Conservation (phyloP, 2,797 vertebrate genomes). For the Anableps anableps region DNA sequence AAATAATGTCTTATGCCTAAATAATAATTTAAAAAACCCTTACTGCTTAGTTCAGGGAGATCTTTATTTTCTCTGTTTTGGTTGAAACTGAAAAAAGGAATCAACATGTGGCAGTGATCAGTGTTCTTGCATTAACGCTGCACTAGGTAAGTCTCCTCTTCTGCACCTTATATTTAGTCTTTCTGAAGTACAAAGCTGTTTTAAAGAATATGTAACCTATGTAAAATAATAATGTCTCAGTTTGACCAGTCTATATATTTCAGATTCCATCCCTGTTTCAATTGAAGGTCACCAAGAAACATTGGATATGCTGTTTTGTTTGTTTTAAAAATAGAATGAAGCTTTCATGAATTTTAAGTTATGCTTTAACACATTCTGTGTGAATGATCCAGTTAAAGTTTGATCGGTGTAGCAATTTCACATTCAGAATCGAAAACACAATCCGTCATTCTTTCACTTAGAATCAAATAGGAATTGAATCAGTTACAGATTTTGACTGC, state of each 20-base stretch:
- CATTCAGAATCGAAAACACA: not conserved
- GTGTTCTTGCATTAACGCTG: not conserved
- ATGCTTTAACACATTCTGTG: not conserved
- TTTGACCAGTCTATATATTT: not conserved
- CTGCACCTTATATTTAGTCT: too few species aligned
- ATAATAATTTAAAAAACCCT: slow-evolving; percentile 4
- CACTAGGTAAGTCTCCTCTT: too few species aligned
- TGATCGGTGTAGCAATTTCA: not conserved
- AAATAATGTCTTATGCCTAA: slow-evolving; percentile 8
- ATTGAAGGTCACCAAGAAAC: not conserved
- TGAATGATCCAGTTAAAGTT: not conserved
- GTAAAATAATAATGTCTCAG: not conserved
- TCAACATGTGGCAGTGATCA: slow-evolving; percentile 47
- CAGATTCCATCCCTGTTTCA: not conserved
- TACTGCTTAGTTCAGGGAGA: not conserved
- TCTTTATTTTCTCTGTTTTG: slow-evolving; percentile 11
- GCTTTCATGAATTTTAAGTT: not conserved
- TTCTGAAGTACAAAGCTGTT: too few species aligned
- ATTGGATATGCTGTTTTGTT: not conserved
- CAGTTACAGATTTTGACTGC: not conserved
- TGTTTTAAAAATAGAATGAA: not conserved
- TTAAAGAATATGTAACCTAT: not conserved
- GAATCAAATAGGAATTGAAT: not conserved
- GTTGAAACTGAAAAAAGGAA: slow-evolving; percentile 30
- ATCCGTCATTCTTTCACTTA: not conserved